These are phyloP conservation scores for Microcebus murinus DNA, from an alignment of 2,113 vertebrate genomes.

Conservation along the genomic window DNA sequence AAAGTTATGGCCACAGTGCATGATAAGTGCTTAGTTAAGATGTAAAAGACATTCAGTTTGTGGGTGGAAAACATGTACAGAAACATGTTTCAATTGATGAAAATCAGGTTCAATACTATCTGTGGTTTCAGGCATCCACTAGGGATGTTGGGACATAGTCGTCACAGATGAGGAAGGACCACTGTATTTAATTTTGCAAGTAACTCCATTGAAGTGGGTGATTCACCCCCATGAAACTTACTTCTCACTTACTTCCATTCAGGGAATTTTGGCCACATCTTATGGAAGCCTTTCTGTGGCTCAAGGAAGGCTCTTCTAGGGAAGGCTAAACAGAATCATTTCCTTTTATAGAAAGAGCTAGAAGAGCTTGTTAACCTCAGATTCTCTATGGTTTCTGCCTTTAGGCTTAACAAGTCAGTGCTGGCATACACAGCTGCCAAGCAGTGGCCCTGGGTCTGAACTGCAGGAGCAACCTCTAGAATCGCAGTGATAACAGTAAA, in stretches of 20 bases:
- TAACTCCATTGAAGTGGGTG: not conserved
- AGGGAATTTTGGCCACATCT: not conserved
- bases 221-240: not conserved
- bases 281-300: not conserved
- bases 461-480: not conserved
- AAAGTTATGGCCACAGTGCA: not conserved
- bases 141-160: not conserved
- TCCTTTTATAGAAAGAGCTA: not conserved
- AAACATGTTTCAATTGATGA: not conserved
- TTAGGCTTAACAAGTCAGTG: not conserved
- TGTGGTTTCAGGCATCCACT: not conserved
- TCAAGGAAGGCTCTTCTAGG: not conserved
- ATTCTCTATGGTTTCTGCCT: not conserved
- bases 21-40: not conserved
- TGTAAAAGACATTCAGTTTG: not conserved
- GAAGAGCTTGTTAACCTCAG: not conserved
- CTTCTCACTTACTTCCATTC: not conserved
- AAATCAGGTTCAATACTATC: not conserved
- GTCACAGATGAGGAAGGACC: not conserved
- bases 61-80: not conserved
- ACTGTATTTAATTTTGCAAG: not conserved
- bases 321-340: not conserved
- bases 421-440: not conserved
- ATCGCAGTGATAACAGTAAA: not conserved
- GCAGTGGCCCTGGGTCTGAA: not conserved